Evolutionary conservation across 1,140 invertebrate genomes (phyloP), one percentile per base, ranked within the genome.

Genomic region (Holcopasites calliopsidis): DNA sequence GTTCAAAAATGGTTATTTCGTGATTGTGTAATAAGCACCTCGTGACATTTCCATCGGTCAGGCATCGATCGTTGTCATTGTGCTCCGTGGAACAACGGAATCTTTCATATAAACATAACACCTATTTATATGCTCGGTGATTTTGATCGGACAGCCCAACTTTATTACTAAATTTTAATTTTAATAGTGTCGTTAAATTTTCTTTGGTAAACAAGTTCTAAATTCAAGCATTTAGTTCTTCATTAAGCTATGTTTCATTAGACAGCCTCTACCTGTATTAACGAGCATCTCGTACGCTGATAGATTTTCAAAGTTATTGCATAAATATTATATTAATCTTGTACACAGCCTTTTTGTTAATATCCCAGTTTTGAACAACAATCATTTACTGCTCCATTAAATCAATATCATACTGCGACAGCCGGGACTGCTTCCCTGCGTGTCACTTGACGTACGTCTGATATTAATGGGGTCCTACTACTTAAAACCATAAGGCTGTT

Each of bases 21-120:
- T 44, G 64, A 70, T 66, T 76, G 50, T 33, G 38, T 83, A 79
- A 79, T 57, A 74, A 71, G 28, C 47, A 66, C 28, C 58, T 81
- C 49, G 44, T 42, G 58, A 77, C 70, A 77, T 21, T 69, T 77
- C 38, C 50, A 65, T 54, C 50, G 54, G 52, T 50, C 65, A 38
- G 42, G n/a, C n/a, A n/a, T n/a, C n/a, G n/a, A n/a, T 40, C 23
- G 65, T 50, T 58, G 64, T 58, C 23, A 69, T 69, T 69, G 64
- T 69, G 42, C 33, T 1, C 16, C 38, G 33, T 16, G 47, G 40
- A n/a, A 49, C 33, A 2, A 28, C 1, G 33, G n/a, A 52, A 62
- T 18, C 33, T 58, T 65, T n/a, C 35, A 18, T 42, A 26, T 5
- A 44, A 13, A 21, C 33, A 40, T 18, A 50, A 58, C 38, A 6